These are phyloP conservation scores for Clarias platycephalus DNA, from an alignment of 2,797 vertebrate genomes.

Conservation along the genomic window DNA sequence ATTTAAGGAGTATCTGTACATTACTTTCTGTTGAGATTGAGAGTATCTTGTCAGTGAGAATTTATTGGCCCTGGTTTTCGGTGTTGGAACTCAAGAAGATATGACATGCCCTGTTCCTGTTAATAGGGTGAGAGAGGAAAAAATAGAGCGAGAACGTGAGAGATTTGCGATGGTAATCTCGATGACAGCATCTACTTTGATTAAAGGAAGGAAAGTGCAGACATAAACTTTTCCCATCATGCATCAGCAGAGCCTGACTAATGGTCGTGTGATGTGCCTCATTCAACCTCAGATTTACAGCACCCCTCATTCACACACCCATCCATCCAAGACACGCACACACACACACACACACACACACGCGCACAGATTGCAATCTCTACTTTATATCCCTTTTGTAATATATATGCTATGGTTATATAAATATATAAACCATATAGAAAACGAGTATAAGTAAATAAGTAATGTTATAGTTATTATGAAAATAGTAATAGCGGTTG, in stretches of 20 bases:
- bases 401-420: too few species aligned
- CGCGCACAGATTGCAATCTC: too few species aligned
- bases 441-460: neutral
- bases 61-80: neutral
- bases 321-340: neutral
- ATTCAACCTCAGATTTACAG: constrained; percentile 49
- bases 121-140: constrained; percentile 9
- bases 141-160: neutral
- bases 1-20: neutral
- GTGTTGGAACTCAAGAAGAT: neutral
- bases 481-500: neutral
- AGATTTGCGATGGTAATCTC: constrained; percentile 3
- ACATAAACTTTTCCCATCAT: constrained; percentile 50
- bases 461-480: neutral
- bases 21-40: neutral
- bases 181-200: constrained; percentile 32
- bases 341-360: neutral
- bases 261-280: constrained; percentile 55
- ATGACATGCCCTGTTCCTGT: neutral
- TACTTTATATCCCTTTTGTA: too few species aligned
- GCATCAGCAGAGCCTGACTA: constrained; percentile 47
- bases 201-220: constrained; percentile 51
- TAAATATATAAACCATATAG: too few species aligned
- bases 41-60: neutral
- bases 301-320: constrained; percentile 7